phyloP scores from a whole-genome alignment of 2,888 invertebrate species.

The Spilosoma lubricipeda region DNA sequence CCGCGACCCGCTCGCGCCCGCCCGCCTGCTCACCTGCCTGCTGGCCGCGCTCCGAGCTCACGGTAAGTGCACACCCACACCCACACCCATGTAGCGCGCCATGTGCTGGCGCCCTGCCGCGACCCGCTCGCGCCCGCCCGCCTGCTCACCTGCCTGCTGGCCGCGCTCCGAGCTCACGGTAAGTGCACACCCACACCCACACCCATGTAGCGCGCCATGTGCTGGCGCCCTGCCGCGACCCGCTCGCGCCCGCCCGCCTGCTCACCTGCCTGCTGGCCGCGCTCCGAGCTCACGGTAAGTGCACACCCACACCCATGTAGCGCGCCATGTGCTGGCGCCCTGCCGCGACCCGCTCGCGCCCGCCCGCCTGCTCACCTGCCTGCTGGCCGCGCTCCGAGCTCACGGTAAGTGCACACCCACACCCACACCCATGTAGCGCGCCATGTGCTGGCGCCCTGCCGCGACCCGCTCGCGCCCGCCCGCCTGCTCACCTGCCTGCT shows the following conservation, averaged over 20 bases:
- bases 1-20: conserved; percentile 91
- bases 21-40: conserved; percentile 93
- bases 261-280: conserved; percentile 94
- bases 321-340: conserved; percentile 89
- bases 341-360: too few relatives aligned
- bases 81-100: conserved; percentile 79
- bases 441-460: too few relatives aligned
- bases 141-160: conserved; percentile 92
- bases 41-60: conserved; percentile 94
- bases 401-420: too few relatives aligned
- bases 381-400: too few relatives aligned
- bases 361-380: too few relatives aligned
- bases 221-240: conserved; percentile 87
- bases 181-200: conserved; percentile 27
- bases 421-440: too few relatives aligned
- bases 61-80: conserved; percentile 78
- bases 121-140: conserved; percentile 93
- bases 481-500: too few relatives aligned
- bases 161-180: conserved; percentile 94
- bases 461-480: too few relatives aligned
- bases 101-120: conserved; percentile 87
- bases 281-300: conserved; percentile 91
- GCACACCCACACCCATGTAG: conserved; percentile 33
- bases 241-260: conserved; percentile 92
- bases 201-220: conserved; percentile 87